phyloP scores from a whole-genome alignment of 1,140 invertebrate species.

The Lerema accius region DNA sequence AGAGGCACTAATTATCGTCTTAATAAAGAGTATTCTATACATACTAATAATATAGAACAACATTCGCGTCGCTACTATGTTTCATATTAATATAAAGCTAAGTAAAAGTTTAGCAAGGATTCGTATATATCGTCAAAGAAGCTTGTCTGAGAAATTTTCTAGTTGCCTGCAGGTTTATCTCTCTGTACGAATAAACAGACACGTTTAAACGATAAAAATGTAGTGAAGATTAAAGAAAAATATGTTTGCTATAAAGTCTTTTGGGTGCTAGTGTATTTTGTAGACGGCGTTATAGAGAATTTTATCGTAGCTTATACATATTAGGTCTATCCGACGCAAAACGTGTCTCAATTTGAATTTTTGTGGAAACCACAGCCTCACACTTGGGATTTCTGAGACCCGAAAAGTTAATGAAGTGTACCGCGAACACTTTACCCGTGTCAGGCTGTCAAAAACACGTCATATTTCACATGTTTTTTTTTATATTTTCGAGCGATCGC shows the following conservation, averaged over 20 bases:
- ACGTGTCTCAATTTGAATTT: constrained; percentile 32
- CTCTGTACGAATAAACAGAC: constrained; percentile 23
- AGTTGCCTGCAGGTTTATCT: constrained; percentile 10
- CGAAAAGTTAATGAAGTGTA: constrained; percentile 74
- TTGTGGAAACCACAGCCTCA: constrained; percentile 29
- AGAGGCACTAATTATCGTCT: neutral
- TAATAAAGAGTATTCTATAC: too few relatives aligned
- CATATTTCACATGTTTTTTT: constrained; percentile 69
- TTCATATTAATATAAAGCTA: constrained; percentile 1
- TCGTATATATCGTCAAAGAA: constrained; percentile 2
- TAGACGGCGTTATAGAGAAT: constrained; percentile 19
- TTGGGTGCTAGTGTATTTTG: constrained; percentile 20
- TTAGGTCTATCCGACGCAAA: constrained; percentile 15
- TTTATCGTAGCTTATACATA: constrained; percentile 2
- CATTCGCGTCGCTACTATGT: neutral
- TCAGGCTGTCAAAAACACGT: constrained; percentile 78
- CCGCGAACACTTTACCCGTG: constrained; percentile 74
- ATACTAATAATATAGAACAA: too few relatives aligned
- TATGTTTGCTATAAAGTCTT: constrained; percentile 14
- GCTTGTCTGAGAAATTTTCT: constrained; percentile 14
- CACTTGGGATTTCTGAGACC: constrained; percentile 46
- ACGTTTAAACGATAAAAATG: constrained; percentile 30
- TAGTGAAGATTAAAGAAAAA: constrained; percentile 24
- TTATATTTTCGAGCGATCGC: constrained; percentile 62
- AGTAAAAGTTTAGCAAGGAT: constrained; percentile 4